Conservation (phyloP, 2,113 vertebrate genomes). For the Oryzias javanicus region DNA sequence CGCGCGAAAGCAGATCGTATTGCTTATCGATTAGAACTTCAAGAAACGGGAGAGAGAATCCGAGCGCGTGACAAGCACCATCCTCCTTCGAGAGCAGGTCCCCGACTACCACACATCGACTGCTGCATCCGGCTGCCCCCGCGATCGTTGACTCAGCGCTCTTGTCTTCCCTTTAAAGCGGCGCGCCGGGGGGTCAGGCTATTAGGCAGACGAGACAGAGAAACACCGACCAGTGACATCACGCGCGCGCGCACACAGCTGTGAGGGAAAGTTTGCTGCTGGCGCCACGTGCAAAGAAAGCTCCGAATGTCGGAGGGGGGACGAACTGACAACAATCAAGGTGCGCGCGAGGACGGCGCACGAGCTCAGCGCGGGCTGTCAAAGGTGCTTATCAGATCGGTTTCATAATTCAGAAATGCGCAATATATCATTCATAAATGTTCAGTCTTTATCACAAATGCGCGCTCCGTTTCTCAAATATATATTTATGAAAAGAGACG, state of each 20-base stretch:
- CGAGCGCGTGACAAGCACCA: slow-evolving; percentile 32
- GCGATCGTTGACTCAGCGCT: slow-evolving; percentile 70
- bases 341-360: slow-evolving; percentile 15
- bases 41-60: too few species aligned
- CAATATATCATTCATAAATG: too few species aligned
- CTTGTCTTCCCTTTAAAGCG: slow-evolving; percentile 62
- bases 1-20: neutral
- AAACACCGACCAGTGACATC: neutral
- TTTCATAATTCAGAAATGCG: too few species aligned
- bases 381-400: neutral
- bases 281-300: slow-evolving; percentile 10
- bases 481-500: too few species aligned
- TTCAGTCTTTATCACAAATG: too few species aligned
- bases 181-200: slow-evolving; percentile 62
- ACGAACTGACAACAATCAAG: neutral
- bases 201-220: slow-evolving; percentile 31
- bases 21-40: too few species aligned
- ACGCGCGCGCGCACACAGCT: slow-evolving; percentile 10
- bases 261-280: slow-evolving; percentile 36
- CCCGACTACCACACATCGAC: slow-evolving; percentile 51
- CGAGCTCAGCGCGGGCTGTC: slow-evolving; percentile 38
- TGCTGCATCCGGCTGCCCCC: slow-evolving; percentile 68
- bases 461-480: too few species aligned
- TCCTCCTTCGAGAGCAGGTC: slow-evolving; percentile 33
- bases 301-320: too few species aligned